These are phyloP conservation scores for Polypterus bichir DNA, from an alignment of 2,113 vertebrate species.

Conservation along the genomic window DNA sequence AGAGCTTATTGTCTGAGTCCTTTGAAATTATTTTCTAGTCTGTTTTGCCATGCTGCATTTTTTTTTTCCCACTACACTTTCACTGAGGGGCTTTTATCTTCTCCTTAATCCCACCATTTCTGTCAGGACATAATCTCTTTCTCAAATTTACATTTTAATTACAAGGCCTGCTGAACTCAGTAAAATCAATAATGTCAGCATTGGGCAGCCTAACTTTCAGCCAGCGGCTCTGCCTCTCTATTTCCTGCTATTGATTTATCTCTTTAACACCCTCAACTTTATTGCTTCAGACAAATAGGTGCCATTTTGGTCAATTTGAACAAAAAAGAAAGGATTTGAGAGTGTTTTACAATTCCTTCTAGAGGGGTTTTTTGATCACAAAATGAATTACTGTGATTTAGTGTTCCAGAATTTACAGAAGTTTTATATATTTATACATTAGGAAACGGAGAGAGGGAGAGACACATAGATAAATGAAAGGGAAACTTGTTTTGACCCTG, in stretches of 20 bases:
- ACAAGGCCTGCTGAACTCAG: slow-evolving; percentile 90
- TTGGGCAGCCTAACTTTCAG: slow-evolving; percentile 49
- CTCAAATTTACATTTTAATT: slow-evolving; percentile 99
- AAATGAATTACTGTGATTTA: slow-evolving; percentile 21
- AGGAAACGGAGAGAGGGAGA: too few relatives aligned
- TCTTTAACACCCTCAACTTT: slow-evolving; percentile 52
- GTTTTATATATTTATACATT: too few relatives aligned
- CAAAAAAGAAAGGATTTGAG: slow-evolving; percentile 37
- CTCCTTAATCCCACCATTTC: slow-evolving; percentile 78
- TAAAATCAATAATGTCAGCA: slow-evolving; percentile 84
- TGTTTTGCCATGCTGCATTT: neutral
- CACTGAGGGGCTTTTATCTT: slow-evolving; percentile 74
- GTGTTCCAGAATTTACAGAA: slow-evolving; percentile 21
- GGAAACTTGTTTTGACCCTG: too few relatives aligned
- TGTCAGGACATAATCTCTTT: slow-evolving; percentile 96
- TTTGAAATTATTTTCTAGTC: too few relatives aligned
- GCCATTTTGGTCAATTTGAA: slow-evolving; percentile 62
- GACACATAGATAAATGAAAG: too few relatives aligned
- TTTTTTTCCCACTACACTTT: slow-evolving; percentile 49
- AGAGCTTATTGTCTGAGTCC: too few relatives aligned
- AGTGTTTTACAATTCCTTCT: slow-evolving; percentile 25
- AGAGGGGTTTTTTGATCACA: slow-evolving; percentile 13
- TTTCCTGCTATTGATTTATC: slow-evolving; percentile 74
- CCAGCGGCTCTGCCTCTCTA: slow-evolving; percentile 54
- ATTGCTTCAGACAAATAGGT: slow-evolving; percentile 63